phyloP scores from a whole-genome alignment of 2,113 vertebrate genomes.

The Apodemus sylvaticus region DNA sequence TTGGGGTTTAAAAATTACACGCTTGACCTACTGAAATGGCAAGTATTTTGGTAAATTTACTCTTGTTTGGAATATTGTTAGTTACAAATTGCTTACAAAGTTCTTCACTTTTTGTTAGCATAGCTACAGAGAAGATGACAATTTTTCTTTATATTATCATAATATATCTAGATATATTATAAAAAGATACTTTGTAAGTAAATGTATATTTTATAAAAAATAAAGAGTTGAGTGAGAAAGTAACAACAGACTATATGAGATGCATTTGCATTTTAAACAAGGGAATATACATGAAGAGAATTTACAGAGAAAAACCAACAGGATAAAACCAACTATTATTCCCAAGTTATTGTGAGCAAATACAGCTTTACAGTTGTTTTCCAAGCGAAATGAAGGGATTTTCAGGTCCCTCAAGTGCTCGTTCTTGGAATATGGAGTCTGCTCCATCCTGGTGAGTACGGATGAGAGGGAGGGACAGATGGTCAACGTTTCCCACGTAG shows the following conservation, averaged over 20 bases:
- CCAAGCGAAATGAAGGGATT: conserved; percentile 19
- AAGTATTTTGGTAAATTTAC: conserved; percentile 36
- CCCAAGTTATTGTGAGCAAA: conserved; percentile 19
- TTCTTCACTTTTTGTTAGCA: conserved; percentile 15
- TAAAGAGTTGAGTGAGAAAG: background rate
- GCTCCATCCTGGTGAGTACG: conserved; percentile 7
- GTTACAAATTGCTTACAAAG: background rate
- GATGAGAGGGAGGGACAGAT: background rate
- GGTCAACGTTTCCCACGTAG: background rate
- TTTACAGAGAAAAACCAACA: conserved; percentile 50
- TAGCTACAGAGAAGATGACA: background rate
- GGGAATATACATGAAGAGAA: background rate
- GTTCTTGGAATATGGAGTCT: conserved; percentile 20
- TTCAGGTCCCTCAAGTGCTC: background rate
- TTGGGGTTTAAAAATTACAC: conserved; percentile 10
- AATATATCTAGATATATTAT: background rate
- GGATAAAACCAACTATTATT: conserved; percentile 38
- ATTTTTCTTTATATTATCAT: conserved; percentile 30
- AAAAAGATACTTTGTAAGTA: background rate
- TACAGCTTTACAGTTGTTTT: conserved; percentile 23
- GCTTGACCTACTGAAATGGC: background rate
- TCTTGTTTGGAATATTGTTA: background rate
- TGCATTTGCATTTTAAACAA: conserved; percentile 59
- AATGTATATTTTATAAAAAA: conserved; percentile 23
- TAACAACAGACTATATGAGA: background rate